Base-by-base conservation (phyloP, 2,797 vertebrate genomes). In the Nannoperca australis region DNA sequence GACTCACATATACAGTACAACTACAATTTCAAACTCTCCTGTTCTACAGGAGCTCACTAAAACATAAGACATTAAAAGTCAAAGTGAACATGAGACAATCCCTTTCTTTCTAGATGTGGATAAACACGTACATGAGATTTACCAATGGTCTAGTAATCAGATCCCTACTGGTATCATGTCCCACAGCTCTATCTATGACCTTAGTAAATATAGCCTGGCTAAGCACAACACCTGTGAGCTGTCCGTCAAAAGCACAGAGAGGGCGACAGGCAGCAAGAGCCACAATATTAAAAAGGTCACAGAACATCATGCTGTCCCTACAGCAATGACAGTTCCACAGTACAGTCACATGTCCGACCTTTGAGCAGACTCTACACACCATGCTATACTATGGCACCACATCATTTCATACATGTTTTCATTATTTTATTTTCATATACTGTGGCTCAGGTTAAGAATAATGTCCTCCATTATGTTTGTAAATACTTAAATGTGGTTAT, bases 191-290 rank as follows among this genome's bases (percentile, higher is more conserved):
- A 73, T 84, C 70, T 68, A n/a, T 77, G 85, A 80, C 90, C 75
- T 83, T 79, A 87, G 87, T 88, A 95, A 94, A 95, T 93, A 92
- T 95, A 95, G 93, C 89, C 63, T 4, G 62, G 82, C 76, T 80
- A 55, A 85, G 62, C 76, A 79, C 64, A 54, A 78, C 95, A 95
- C 89, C 94, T 95, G 95, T 78, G 82, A 45, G 60, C 89, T 82
- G 85, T 93, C 93, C 3, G 65, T 95, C 94, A 93, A 67, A 79
- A 69, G 59, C 67, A 78, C 42, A 67, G 51, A 36, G 32, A 62
- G 58, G 59, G 59, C 17, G 13, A 73, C 75, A 22, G 63, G 50
- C 73, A 45, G 62, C 27, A 42, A 66, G 56, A 58, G 42, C 64
- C 51, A 20, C 42, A 58, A 75, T 47, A 62, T 84, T 62, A 81